Evolutionary conservation across 2,888 invertebrate species (phyloP), one percentile per base, ranked within the genome.

Genomic region (Sinotaia quadrata): DNA sequence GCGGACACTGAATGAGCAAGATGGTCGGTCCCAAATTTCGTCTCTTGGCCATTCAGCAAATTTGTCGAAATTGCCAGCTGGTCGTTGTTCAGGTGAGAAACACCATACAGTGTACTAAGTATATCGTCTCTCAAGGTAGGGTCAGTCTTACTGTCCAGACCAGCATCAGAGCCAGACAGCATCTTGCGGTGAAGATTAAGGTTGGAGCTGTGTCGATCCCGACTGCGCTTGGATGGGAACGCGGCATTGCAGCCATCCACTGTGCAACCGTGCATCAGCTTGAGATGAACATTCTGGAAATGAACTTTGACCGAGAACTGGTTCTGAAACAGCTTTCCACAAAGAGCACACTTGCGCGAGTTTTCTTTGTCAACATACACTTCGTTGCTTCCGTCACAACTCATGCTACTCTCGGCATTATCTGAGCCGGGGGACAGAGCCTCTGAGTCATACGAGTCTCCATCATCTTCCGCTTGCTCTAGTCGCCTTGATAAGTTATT

Each of bases 241-340:
- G 96, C 94, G 0, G 97, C 97, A 89, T 94, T 94, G 87, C 98
- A 98, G 1, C 97, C 96, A 77, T 96, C 96, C 4, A 96, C 93
- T 83, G 93, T 95, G 89, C 98, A 98, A 86, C 94, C 95, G 89
- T 97, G 97, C 94, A 96, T 95, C 71, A 97, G 89, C 89, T 97
- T 97, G 63, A 97, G 92, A 89, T 98, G 97, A 12, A 95, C 94
- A 88, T 95, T 97, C 90, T 96, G 96, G 88, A 96, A 97, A 87
- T 98, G 98, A 1, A 95, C 54, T 18, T 96, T 97, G 31, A 97
- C 93, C 60, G 95, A 94, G 86, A 96, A 96, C 82, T 95, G 94
- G 85, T 96, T 97, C 88, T 95, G 95, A 88, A 97, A 97, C 84
- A 94, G 91, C 89, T 96, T 96, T 8, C 95, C 95, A 87, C 98